These are phyloP conservation scores for Trissoscelio sp. DNA, from an alignment of 2,888 invertebrate species.

Conservation along the genomic window DNA sequence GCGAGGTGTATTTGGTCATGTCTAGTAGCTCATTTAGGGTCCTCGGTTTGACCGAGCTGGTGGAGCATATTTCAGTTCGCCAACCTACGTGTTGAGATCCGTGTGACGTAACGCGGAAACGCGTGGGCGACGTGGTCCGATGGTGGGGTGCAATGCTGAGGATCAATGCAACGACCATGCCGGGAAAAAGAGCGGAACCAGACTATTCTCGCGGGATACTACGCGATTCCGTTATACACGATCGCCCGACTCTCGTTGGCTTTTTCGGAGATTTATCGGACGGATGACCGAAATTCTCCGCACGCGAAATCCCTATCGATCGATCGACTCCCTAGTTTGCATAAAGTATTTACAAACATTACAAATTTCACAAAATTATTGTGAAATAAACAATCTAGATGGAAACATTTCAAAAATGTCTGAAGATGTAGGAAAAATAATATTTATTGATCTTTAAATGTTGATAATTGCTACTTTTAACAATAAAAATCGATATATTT, in stretches of 20 bases:
- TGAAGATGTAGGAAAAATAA: too few species aligned
- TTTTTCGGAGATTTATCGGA: conserved; percentile 54
- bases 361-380: neutral
- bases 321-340: conserved; percentile 28
- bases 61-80: conserved; percentile 76
- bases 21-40: neutral
- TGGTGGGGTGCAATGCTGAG: conserved; percentile 72
- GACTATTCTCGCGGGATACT: conserved; percentile 79
- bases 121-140: conserved; percentile 81
- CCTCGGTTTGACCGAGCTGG: conserved; percentile 10
- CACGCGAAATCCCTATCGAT: conserved; percentile 57
- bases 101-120: conserved; percentile 83
- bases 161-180: conserved; percentile 79
- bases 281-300: conserved; percentile 48
- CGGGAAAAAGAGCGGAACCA: conserved; percentile 75
- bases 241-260: conserved; percentile 45
- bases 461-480: too few species aligned
- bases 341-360: conserved; percentile 31
- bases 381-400: neutral
- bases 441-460: too few species aligned
- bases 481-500: too few species aligned
- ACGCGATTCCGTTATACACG: conserved; percentile 72
- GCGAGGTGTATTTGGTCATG: neutral
- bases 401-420: too few species aligned
- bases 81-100: conserved; percentile 78